These are phyloP conservation scores for Dioctria rufipes DNA, from an alignment of 2,888 invertebrate species.

Conservation along the genomic window DNA sequence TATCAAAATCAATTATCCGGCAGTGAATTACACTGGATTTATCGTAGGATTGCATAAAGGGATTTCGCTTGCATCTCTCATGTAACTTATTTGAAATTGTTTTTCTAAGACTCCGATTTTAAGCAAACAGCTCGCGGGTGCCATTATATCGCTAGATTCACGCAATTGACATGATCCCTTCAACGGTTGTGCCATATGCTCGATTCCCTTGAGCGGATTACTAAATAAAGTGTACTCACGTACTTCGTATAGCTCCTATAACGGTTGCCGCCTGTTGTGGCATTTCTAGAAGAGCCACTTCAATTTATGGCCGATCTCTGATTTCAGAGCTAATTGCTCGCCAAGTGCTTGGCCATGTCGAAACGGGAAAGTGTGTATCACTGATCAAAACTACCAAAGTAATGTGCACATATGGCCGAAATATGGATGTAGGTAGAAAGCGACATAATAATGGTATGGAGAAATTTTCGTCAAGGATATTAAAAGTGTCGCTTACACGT, in stretches of 20 bases:
- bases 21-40: conserved; percentile 12
- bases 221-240: conserved; percentile 2
- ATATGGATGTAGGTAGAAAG: conserved; percentile 37
- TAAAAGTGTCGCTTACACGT: conserved; percentile 58
- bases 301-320: conserved; percentile 58
- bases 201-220: conserved; percentile 16
- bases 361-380: conserved; percentile 21
- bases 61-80: not conserved
- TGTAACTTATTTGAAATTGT: not conserved
- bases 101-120: conserved; percentile 16
- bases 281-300: conserved; percentile 54
- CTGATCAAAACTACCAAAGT: conserved; percentile 48
- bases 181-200: conserved; percentile 53
- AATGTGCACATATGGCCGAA: conserved; percentile 56
- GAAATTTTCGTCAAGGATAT: conserved; percentile 57
- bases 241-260: not conserved
- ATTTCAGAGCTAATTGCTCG: conserved; percentile 59
- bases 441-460: conserved; percentile 20
- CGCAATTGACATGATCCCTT: not conserved
- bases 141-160: not conserved
- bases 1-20: conserved; percentile 44
- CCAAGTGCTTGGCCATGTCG: conserved; percentile 54
- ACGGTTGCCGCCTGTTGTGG: conserved; percentile 23
- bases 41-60: not conserved
- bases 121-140: not conserved